Base-by-base conservation (phyloP, 1,140 invertebrate genomes). In the Plectrocnemia conspersa region DNA sequence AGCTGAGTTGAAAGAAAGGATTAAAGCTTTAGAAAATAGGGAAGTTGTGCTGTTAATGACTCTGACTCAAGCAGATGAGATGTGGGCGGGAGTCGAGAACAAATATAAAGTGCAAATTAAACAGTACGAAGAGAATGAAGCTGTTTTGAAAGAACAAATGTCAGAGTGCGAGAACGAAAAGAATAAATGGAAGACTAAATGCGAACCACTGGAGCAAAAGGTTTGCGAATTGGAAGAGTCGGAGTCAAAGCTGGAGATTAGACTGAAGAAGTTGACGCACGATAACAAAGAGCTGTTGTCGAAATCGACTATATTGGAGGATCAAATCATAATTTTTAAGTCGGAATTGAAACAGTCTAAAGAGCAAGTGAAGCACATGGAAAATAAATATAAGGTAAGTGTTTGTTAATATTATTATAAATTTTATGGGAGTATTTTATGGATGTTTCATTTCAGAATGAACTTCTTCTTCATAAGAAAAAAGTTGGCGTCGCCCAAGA, bases 41-140 rank as follows among this genome's bases (percentile, higher is more conserved):
- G 83, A 87, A 63, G 73, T 77, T 3, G 79, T 83, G 0, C 87
- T 87, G 58, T 74, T 85, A 63, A 82, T 83, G 61, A 88, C 86
- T 45, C 70, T 90, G 59, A 80, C 83, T 58, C 78, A 85, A 50
- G 85, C 85, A 1, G 86, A 87, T 46, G 78, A 83, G 36, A 81
- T 88, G 66, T 85, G 86, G 78, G 79, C 81, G 0, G 80, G 84
- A 33, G 76, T 86, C 69, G 84, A 86, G 61, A 74, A 74, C 1
- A 76, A 79, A 0, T 84, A 83, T 56, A 81, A 82, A 65, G 74
- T 73, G 64, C 76, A 72, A 54, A 78, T 80, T 42, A 68, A 78
- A 44, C 72, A 77, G 13, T 70, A 70, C 10, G 68, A 72, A 15
- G 56, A 66, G 32, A 69, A 72, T 68, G 29, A 47, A 58, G 32